These are phyloP conservation scores for Enteromius radiatus DNA, from an alignment of 2,797 vertebrate genomes.

Conservation along the genomic window DNA sequence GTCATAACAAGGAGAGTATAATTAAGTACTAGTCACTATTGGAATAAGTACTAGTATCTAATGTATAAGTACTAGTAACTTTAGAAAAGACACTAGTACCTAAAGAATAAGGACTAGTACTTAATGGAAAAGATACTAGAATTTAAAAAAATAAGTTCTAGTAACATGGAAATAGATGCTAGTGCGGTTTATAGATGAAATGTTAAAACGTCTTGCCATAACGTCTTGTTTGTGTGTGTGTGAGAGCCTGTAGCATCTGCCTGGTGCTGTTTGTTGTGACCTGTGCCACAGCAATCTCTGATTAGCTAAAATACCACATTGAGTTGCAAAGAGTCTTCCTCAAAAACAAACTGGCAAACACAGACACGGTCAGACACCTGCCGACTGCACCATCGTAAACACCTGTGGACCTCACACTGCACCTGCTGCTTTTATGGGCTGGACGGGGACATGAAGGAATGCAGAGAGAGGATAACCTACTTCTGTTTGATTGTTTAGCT, in stretches of 20 bases:
- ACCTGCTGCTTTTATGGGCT: slow-evolving; percentile 52
- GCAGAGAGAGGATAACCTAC: background rate
- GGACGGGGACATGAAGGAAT: slow-evolving; percentile 24
- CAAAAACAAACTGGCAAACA: slow-evolving; percentile 13
- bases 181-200: too few relatives aligned
- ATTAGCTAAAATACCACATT: slow-evolving; percentile 49
- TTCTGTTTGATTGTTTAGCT: background rate
- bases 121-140: too few relatives aligned
- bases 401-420: slow-evolving; percentile 42
- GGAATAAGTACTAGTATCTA: too few relatives aligned
- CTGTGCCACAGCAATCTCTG: slow-evolving; percentile 45
- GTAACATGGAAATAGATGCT: too few relatives aligned
- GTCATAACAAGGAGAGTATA: too few relatives aligned
- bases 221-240: background rate
- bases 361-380: slow-evolving; percentile 46
- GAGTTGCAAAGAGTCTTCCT: slow-evolving; percentile 44
- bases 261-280: slow-evolving; percentile 58
- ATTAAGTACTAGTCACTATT: too few relatives aligned
- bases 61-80: too few relatives aligned
- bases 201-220: too few relatives aligned
- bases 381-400: slow-evolving; percentile 24
- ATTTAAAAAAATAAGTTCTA: too few relatives aligned
- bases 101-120: too few relatives aligned
- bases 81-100: too few relatives aligned
- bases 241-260: slow-evolving; percentile 47